Base-by-base conservation (phyloP, 2,797 vertebrate genomes). In the Alouatta caraya region DNA sequence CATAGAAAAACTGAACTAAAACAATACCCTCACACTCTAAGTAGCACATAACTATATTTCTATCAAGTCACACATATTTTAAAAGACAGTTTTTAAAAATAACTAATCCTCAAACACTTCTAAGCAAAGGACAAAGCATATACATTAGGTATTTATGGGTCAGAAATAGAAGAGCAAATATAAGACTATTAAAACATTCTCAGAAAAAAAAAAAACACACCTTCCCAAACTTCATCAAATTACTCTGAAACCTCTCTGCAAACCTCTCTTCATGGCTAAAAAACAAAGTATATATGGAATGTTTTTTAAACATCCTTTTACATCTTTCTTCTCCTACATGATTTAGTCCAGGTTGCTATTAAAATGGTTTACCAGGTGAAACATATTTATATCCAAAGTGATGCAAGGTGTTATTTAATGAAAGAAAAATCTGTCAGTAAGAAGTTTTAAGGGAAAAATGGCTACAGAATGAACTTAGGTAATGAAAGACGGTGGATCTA, bases 281-380 rank as follows among this genome's bases (percentile, higher is more conserved):
- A 81, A 67, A 13, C 24, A 59, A 93, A 17, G n/a, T 50, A 50
- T 61, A 76, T 48, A 73, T 30, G 28, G 19, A 64, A 26, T 57
- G 22, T 44, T 92, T 82, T 70, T 67, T 57, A 50, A 79, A 39
- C 13, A 44, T 91, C 55, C 39, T 79, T 73, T 93, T 39, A 84
- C 79, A 88, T 78, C 61, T 73, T 83, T 37, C 33, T 88, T 93
- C 50, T 91, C 67, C 33, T 28, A 75, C 26, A 42, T 70, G 15
- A 94, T 82, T 94, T 57, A 72, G 75, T 83, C 28, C 85, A 95
- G 42, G 50, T 48, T 96, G 46, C 73, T 96, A 73, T 85, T 90
- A 96, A 97, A 96, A 88, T 90, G 61, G 30, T 30, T 88, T 89
- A 83, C 72, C 89, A 94, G 93, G 95, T 97, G 84, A 97, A 95